These are phyloP conservation scores for Brachyhypopomus gauderio DNA, from an alignment of 2,113 vertebrate species.

Conservation along the genomic window DNA sequence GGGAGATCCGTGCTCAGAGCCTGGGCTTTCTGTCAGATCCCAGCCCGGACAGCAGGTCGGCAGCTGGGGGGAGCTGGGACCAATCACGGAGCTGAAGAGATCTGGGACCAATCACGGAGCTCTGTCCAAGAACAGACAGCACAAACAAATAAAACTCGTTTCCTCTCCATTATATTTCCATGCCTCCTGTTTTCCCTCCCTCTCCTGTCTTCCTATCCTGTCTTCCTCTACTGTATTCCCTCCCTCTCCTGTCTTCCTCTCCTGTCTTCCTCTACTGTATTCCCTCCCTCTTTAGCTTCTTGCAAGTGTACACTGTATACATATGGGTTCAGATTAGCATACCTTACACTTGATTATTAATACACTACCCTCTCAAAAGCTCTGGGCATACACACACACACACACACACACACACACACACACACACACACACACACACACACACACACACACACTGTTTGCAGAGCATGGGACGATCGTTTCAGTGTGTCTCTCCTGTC, in stretches of 20 bases:
- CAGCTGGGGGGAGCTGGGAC: no score
- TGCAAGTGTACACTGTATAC: background rate
- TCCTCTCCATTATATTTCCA: background rate
- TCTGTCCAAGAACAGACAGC: background rate
- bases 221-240: background rate
- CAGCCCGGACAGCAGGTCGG: slow-evolving; percentile 41
- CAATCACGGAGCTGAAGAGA: background rate
- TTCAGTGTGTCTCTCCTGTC: slow-evolving; percentile 37
- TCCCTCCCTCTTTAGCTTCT: background rate
- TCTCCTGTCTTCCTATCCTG: no score
- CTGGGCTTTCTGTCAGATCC: slow-evolving; percentile 57
- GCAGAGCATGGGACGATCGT: background rate
- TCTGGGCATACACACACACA: background rate
- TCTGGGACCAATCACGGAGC: background rate
- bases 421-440: no score
- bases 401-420: no score
- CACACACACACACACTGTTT: no score
- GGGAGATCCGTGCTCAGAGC: slow-evolving; percentile 51
- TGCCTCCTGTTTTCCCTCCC: background rate
- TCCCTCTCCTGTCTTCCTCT: slow-evolving; percentile 22
- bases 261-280: no score
- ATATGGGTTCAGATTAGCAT: slow-evolving; percentile 5
- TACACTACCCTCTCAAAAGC: slow-evolving; percentile 1
- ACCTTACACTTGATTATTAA: slow-evolving; percentile 23
- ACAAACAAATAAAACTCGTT: background rate